Conservation (phyloP, 2,888 invertebrate genomes). For the Pilophorus perplexus region DNA sequence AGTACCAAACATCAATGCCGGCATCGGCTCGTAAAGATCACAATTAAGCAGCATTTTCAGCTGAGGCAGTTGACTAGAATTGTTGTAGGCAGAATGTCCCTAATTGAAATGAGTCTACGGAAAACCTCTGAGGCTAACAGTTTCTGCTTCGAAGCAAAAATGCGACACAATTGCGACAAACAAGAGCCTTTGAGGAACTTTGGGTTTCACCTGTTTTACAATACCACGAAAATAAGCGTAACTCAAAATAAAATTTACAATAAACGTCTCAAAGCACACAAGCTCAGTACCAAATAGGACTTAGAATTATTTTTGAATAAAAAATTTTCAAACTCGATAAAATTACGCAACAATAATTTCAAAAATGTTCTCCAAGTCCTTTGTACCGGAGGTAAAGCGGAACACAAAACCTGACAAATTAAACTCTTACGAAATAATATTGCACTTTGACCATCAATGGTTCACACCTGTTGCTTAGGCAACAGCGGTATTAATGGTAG, state of each 20-base stretch:
- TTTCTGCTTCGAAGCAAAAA: not conserved
- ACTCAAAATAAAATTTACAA: not conserved
- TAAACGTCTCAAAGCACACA: not conserved
- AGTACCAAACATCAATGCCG: conserved; percentile 7
- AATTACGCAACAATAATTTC: not conserved
- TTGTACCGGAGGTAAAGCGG: conserved; percentile 8
- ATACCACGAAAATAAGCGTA: not conserved
- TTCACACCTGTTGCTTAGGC: conserved; percentile 40
- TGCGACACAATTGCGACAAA: too few species aligned
- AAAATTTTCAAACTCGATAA: conserved; percentile 3
- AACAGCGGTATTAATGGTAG: conserved; percentile 39
- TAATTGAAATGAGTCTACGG: too few species aligned
- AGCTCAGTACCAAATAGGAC: conserved; percentile 31
- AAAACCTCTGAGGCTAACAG: too few species aligned
- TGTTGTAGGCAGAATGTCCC: too few species aligned
- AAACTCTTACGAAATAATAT: conserved; percentile 8
- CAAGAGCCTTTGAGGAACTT: not conserved
- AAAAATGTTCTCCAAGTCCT: conserved; percentile 31
- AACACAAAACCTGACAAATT: not conserved
- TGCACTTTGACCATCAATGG: conserved; percentile 37
- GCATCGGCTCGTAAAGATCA: not conserved
- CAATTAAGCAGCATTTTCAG: too few species aligned
- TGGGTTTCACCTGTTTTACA: not conserved
- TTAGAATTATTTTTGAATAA: conserved; percentile 27
- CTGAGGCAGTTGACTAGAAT: not conserved